Evolutionary conservation across 2,888 invertebrate genomes (phyloP).

Genomic region (Camponotus fellah): DNA sequence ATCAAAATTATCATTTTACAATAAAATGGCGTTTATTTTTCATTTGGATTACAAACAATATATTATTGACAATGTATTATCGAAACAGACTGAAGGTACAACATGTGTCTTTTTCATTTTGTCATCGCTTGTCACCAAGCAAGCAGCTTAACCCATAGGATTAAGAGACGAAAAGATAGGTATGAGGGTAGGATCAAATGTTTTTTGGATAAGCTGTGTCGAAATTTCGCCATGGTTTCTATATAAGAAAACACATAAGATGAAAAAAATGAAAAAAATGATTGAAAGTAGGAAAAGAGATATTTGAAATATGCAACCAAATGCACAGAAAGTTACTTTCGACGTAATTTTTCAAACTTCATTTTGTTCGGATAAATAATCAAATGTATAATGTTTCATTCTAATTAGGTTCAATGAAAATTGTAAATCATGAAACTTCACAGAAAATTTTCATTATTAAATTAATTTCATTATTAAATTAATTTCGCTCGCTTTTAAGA

Average conservation of each 20-base stretch:
- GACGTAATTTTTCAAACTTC: neutral
- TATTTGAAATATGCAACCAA: slow-evolving; percentile 45
- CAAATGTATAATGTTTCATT: neutral
- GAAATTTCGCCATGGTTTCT: slow-evolving; percentile 63
- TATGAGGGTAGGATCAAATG: slow-evolving; percentile 72
- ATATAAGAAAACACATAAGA: slow-evolving; percentile 62
- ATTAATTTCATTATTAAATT: neutral
- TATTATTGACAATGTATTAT: slow-evolving; percentile 42
- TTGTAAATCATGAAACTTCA: too few species aligned
- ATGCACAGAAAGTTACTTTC: slow-evolving; percentile 40
- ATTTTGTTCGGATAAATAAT: slow-evolving; percentile 27
- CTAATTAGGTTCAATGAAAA: neutral
- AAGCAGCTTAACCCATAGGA: slow-evolving; percentile 72
- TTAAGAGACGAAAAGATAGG: slow-evolving; percentile 69
- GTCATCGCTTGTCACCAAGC: slow-evolving; percentile 66
- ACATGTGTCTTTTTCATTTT: slow-evolving; percentile 68
- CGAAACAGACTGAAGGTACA: slow-evolving; percentile 33
- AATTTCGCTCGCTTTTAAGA: slow-evolving; percentile 2
- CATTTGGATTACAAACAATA: slow-evolving; percentile 14
- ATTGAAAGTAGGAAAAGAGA: neutral
- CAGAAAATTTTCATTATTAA: neutral
- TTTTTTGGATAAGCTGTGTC: slow-evolving; percentile 71
- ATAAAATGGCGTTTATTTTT: slow-evolving; percentile 4
- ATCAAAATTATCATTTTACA: neutral
- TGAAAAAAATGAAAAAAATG: neutral